Conservation (phyloP, 2,888 invertebrate species). For the Macrostomum cliftonense region DNA sequence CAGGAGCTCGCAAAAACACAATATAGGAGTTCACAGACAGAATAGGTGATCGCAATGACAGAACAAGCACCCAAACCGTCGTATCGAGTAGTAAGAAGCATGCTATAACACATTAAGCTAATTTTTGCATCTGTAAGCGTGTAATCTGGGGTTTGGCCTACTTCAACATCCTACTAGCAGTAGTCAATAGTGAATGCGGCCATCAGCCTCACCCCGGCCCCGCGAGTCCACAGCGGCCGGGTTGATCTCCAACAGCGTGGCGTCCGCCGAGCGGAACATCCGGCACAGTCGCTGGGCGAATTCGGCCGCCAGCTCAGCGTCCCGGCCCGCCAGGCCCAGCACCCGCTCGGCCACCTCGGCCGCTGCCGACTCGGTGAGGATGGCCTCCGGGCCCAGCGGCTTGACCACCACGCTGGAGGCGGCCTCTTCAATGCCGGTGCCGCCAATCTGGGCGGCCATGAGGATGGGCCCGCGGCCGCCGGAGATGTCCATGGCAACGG, state of each 20-base stretch:
- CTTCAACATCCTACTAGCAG: too few relatives aligned
- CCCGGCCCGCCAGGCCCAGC: constrained; percentile 7
- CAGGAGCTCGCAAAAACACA: too few relatives aligned
- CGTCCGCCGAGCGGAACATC: constrained; percentile 8
- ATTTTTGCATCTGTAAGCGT: too few relatives aligned
- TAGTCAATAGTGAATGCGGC: too few relatives aligned
- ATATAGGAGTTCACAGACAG: too few relatives aligned
- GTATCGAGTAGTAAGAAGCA: too few relatives aligned
- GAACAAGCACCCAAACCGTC: too few relatives aligned
- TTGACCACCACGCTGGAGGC: neutral
- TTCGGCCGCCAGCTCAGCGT: constrained; percentile 1
- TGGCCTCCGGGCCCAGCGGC: neutral
- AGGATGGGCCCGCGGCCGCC: neutral
- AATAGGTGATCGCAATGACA: too few relatives aligned
- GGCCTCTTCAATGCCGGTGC: constrained; percentile 14
- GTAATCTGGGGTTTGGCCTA: too few relatives aligned
- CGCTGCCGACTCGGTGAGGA: constrained; percentile 2
- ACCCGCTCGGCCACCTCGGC: constrained; percentile 6
- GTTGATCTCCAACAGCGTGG: constrained; percentile 13
- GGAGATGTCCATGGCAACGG: constrained; percentile 8
- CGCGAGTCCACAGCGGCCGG: constrained; percentile 11
- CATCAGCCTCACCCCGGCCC: neutral
- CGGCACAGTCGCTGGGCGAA: constrained; percentile 10
- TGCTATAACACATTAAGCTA: too few relatives aligned
- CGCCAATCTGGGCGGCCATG: constrained; percentile 11